Conservation (phyloP, 1,140 invertebrate species). For the Drosophila repleta region DNA sequence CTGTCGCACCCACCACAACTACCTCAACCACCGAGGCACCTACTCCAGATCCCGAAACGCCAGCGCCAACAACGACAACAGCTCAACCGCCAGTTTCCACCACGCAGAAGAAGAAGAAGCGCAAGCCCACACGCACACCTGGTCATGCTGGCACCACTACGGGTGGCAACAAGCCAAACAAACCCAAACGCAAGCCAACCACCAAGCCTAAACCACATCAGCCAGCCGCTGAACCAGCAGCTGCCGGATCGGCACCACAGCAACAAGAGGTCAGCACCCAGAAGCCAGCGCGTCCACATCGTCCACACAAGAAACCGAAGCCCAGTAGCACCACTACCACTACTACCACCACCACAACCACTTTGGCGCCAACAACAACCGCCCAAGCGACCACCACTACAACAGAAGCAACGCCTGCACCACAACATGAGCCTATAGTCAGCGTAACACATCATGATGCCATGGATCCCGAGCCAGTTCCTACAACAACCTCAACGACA, state of each 20-base stretch:
- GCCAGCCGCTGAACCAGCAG: not conserved
- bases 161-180: slow-evolving; percentile 37
- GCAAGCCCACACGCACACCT: slow-evolving; percentile 72
- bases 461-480: slow-evolving; percentile 2
- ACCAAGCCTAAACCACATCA: slow-evolving; percentile 52
- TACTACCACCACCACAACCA: slow-evolving; percentile 38
- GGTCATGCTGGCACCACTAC: slow-evolving; percentile 30
- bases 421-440: slow-evolving; percentile 17
- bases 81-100: slow-evolving; percentile 46
- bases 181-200: slow-evolving; percentile 74
- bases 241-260: slow-evolving; percentile 23
- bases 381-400: slow-evolving; percentile 59
- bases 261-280: slow-evolving; percentile 40
- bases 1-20: slow-evolving; percentile 53
- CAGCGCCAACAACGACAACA: slow-evolving; percentile 51
- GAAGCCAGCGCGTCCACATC: slow-evolving; percentile 48
- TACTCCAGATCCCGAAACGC: slow-evolving; percentile 28
- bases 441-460: slow-evolving; percentile 16
- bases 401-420: slow-evolving; percentile 63
- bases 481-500: slow-evolving; percentile 47
- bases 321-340: slow-evolving; percentile 48
- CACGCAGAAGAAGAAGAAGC: slow-evolving; percentile 73
- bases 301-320: slow-evolving; percentile 59
- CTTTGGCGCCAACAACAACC: slow-evolving; percentile 61
- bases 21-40: slow-evolving; percentile 43